These are phyloP conservation scores for Anisognathus igniventris DNA, from an alignment of 2,797 vertebrate species.

Conservation along the genomic window DNA sequence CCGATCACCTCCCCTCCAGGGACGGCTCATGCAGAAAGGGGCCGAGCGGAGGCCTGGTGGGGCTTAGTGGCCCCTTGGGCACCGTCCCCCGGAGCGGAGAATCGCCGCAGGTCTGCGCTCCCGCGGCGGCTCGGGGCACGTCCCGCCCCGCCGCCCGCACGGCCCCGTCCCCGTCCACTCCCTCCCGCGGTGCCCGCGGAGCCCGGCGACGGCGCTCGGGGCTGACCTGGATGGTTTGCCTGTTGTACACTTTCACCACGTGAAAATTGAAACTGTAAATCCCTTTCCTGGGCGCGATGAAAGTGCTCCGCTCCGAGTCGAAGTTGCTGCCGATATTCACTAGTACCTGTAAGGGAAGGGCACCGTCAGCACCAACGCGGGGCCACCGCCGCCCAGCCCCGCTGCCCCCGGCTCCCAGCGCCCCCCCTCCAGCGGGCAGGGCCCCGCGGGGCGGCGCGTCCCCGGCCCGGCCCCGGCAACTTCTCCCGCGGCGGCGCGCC, in stretches of 20 bases:
- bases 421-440: background rate
- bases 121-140: background rate
- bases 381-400: background rate
- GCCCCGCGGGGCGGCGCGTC: background rate
- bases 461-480: background rate
- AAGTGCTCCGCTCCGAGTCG: constrained; percentile 93
- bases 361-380: background rate
- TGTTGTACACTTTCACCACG: constrained; percentile 98
- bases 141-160: background rate
- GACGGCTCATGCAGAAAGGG: background rate
- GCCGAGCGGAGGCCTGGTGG: background rate
- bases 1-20: background rate
- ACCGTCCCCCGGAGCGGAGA: background rate
- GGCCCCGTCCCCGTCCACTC: background rate
- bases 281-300: constrained; percentile 93
- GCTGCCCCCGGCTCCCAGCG: background rate
- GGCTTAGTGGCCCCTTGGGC: background rate
- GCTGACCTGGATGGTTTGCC: constrained; percentile 97
- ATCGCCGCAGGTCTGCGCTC: background rate
- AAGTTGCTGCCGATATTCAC: constrained; percentile 95
- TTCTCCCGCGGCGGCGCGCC: background rate
- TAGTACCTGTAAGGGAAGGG: constrained; percentile 80
- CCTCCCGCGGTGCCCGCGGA: background rate
- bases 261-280: constrained; percentile 99
- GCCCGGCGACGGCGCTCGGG: background rate